These are phyloP conservation scores for Drosophila anomalata DNA, from an alignment of 2,888 invertebrate genomes.

Conservation along the genomic window DNA sequence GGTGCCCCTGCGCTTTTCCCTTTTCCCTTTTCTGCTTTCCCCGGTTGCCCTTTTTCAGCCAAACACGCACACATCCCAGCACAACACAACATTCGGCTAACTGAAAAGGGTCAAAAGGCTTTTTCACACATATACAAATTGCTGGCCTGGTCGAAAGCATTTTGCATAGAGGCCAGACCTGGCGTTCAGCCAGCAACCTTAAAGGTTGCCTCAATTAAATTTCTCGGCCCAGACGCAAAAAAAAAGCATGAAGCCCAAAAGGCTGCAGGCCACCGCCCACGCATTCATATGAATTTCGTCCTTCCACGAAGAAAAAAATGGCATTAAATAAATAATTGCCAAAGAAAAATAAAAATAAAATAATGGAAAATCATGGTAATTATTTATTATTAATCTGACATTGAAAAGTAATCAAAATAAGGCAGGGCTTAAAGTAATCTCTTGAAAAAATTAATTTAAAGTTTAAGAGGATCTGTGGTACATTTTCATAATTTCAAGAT, in stretches of 20 bases:
- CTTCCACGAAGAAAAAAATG: slow-evolving; percentile 20
- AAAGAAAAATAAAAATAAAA: not conserved
- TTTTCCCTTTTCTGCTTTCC: not conserved
- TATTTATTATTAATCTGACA: not conserved
- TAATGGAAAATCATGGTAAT: not conserved
- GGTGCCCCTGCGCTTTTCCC: slow-evolving; percentile 8
- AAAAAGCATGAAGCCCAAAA: slow-evolving; percentile 7
- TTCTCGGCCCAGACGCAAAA: slow-evolving; percentile 42
- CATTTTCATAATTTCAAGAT: not conserved
- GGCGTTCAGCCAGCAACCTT: slow-evolving; percentile 52
- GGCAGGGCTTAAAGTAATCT: not conserved
- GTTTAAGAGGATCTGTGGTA: too few species aligned
- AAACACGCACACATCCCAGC: slow-evolving; percentile 11
- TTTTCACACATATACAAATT: slow-evolving; percentile 68
- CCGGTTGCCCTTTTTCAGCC: slow-evolving; percentile 51
- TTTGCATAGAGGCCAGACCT: slow-evolving; percentile 55
- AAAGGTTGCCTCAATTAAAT: slow-evolving; percentile 75
- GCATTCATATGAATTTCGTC: slow-evolving; percentile 52
- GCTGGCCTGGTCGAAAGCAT: slow-evolving; percentile 53
- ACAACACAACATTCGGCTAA: slow-evolving; percentile 1
- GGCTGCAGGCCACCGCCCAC: slow-evolving; percentile 25
- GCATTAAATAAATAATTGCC: not conserved
- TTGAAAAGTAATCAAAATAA: not conserved
- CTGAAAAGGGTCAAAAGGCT: slow-evolving; percentile 49
- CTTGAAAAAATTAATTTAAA: too few species aligned